Percentiles rank a stretch among this genome's conserved stretches.
phyloP scores from a whole-genome alignment of 2,888 invertebrate species.

The Cryptocephalus moraei region DNA sequence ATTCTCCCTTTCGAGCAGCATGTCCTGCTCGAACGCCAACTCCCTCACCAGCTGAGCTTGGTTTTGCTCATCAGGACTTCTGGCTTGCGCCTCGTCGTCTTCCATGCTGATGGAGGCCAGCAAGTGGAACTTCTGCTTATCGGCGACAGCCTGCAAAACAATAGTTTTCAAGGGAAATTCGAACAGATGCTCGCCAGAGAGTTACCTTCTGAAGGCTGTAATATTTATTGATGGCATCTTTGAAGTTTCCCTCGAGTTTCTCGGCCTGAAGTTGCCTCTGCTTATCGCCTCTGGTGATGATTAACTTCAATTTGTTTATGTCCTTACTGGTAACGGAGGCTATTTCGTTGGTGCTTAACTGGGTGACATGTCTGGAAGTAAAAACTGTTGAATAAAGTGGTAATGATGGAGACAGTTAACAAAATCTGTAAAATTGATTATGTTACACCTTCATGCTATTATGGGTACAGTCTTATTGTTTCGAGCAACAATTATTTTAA shows the following conservation, averaged over 20 bases:
- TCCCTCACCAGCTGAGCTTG: conserved; percentile 43
- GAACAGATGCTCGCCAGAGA: background rate
- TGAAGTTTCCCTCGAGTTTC: conserved; percentile 72
- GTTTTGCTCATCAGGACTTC: conserved; percentile 33
- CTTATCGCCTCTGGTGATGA: conserved; percentile 63
- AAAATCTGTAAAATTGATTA: conserved; percentile 1
- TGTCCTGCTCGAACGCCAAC: conserved; percentile 67
- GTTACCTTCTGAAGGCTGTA: conserved; percentile 67
- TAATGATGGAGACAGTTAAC: no score
- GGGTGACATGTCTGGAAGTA: conserved; percentile 55
- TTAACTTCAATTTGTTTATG: conserved; percentile 57
- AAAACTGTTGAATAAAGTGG: background rate
- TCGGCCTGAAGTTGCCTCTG: conserved; percentile 77
- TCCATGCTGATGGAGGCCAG: conserved; percentile 32
- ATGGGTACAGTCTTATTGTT: no score
- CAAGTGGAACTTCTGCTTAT: conserved; percentile 58
- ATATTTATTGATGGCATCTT: conserved; percentile 59
- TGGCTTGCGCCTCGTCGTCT: conserved; percentile 27
- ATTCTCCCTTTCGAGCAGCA: conserved; percentile 70
- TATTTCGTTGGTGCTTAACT: conserved; percentile 62
- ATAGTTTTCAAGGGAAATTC: background rate
- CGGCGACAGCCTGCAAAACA: conserved; percentile 46
- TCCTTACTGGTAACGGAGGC: conserved; percentile 65
- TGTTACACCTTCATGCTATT: no score
- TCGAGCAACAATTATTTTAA: no score